Evolutionary conservation across 2,888 invertebrate genomes (phyloP).

Genomic region (Cryptosula pallasiana): DNA sequence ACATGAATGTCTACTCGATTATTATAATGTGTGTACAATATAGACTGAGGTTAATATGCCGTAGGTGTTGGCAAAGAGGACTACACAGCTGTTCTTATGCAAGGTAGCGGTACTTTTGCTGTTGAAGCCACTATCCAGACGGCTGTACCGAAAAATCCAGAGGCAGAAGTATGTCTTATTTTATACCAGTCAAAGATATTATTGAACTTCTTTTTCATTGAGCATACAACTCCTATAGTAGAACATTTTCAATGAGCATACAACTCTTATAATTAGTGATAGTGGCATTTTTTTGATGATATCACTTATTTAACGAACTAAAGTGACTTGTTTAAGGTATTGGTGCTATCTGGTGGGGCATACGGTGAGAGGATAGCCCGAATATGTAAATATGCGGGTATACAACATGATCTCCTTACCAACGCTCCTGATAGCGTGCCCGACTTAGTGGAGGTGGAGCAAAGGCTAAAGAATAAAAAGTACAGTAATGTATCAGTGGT

Average conservation of each 20-base stretch:
- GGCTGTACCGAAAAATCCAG: slow-evolving; percentile 43
- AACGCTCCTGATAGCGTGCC: slow-evolving; percentile 51
- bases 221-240: too few relatives aligned
- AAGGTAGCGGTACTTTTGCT: slow-evolving; percentile 56
- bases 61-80: slow-evolving; percentile 43
- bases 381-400: slow-evolving; percentile 49
- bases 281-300: too few relatives aligned
- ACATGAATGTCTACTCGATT: too few relatives aligned
- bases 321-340: slow-evolving; percentile 42
- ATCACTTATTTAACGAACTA: too few relatives aligned
- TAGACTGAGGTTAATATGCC: background rate
- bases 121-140: slow-evolving; percentile 56
- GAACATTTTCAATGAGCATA: too few relatives aligned
- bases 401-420: slow-evolving; percentile 41
- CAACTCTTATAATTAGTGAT: too few relatives aligned
- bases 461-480: slow-evolving; percentile 36
- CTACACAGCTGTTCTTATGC: slow-evolving; percentile 52
- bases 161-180: slow-evolving; percentile 39
- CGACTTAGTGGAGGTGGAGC: slow-evolving; percentile 35
- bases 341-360: slow-evolving; percentile 55
- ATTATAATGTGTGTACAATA: too few relatives aligned
- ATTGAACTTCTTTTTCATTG: background rate
- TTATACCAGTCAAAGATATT: background rate
- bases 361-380: slow-evolving; percentile 54
- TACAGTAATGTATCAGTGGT: slow-evolving; percentile 53